phyloP scores from a whole-genome alignment of 2,888 invertebrate species.

The Anagyrus pseudococci region DNA sequence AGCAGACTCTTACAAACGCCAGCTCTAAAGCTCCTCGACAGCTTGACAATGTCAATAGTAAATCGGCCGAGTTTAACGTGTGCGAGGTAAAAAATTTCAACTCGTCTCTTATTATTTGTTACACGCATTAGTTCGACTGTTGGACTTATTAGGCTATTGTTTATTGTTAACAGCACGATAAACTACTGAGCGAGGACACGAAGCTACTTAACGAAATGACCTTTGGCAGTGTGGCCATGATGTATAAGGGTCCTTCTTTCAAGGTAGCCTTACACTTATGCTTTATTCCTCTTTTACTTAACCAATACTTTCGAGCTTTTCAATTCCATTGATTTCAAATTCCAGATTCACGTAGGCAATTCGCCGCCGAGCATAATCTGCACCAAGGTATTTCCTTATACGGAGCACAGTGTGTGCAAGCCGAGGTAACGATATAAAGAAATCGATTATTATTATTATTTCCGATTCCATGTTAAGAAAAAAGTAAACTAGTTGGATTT shows the following conservation, averaged over 20 bases:
- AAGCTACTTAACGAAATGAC: constrained; percentile 87
- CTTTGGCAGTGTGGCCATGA: constrained; percentile 90
- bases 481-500: neutral
- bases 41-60: neutral
- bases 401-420: constrained; percentile 51
- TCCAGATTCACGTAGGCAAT: constrained; percentile 63
- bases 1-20: too few relatives aligned
- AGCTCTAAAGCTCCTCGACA: too few relatives aligned
- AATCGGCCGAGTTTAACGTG: neutral
- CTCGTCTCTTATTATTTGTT: too few relatives aligned
- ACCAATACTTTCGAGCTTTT: neutral
- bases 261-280: constrained; percentile 67
- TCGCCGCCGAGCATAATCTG: constrained; percentile 62
- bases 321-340: constrained; percentile 20
- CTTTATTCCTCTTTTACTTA: neutral
- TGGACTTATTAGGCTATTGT: neutral
- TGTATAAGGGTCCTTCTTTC: constrained; percentile 83
- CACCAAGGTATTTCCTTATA: constrained; percentile 58
- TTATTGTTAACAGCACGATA: constrained; percentile 65
- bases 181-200: constrained; percentile 66
- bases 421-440: constrained; percentile 52
- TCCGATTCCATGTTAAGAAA: constrained; percentile 10
- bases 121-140: neutral
- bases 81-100: too few relatives aligned
- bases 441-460: neutral